Percentiles rank a stretch among this genome's conserved stretches.
phyloP scores from a whole-genome alignment of 2,113 vertebrate genomes.

The Gymnocephalus cernua region DNA sequence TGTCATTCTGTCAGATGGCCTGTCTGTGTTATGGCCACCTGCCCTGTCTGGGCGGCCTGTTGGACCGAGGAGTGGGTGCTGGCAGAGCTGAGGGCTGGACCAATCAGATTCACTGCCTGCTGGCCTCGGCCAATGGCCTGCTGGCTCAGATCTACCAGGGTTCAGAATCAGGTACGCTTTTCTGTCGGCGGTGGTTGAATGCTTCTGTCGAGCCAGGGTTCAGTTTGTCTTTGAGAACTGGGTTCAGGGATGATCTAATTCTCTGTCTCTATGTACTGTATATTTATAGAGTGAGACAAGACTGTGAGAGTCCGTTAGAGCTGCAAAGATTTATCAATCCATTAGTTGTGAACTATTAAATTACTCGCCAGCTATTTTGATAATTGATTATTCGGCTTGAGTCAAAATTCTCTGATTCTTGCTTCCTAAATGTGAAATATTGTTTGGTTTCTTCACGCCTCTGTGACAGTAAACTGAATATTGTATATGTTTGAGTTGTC shows the following conservation, averaged over 20 bases:
- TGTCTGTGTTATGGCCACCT: slow-evolving; percentile 89
- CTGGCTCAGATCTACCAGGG: slow-evolving; percentile 87
- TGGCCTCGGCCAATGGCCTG: slow-evolving; percentile 86
- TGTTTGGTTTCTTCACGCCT: too few species aligned
- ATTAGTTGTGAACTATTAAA: too few species aligned
- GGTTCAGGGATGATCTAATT: background rate
- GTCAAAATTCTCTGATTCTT: too few species aligned
- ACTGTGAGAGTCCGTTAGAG: background rate
- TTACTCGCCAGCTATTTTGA: too few species aligned
- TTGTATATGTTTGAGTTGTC: too few species aligned
- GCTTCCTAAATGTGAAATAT: too few species aligned
- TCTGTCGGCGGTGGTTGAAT: background rate
- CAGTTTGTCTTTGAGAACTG: background rate
- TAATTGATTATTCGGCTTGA: too few species aligned
- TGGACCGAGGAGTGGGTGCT: slow-evolving; percentile 88
- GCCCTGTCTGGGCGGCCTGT: slow-evolving; percentile 88
- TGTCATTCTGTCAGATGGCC: slow-evolving; percentile 82
- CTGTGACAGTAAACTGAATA: too few species aligned
- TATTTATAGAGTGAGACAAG: background rate
- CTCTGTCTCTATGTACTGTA: background rate
- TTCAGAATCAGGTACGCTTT: slow-evolving; percentile 83
- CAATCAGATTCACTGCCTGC: slow-evolving; percentile 89
- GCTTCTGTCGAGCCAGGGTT: background rate
- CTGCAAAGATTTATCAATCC: too few species aligned
- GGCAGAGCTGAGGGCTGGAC: slow-evolving; percentile 88